Conservation (phyloP, 2,113 vertebrate species). For the Megaceryle maxima region DNA sequence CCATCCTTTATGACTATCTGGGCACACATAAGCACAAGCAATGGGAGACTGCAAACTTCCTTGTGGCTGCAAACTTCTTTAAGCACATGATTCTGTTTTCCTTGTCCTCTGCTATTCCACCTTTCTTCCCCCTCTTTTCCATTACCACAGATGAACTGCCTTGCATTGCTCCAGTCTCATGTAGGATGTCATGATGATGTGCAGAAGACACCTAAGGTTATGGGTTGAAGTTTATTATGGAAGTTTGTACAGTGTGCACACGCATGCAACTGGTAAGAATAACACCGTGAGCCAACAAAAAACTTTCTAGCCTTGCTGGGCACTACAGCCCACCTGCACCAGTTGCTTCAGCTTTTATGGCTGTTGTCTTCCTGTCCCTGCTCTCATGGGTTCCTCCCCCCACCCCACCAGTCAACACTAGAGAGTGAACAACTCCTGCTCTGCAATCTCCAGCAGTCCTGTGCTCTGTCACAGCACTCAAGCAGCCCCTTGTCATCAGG, state of each 20-base stretch:
- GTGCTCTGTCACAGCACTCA: neutral
- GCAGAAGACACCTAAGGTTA: accelerated
- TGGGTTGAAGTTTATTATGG: neutral
- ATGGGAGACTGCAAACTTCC: neutral
- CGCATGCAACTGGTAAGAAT: accelerated
- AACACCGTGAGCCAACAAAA: neutral
- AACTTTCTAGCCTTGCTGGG: neutral
- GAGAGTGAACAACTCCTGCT: neutral
- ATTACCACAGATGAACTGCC: neutral
- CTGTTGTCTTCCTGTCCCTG: neutral
- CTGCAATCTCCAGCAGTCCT: neutral
- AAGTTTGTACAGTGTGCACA: accelerated
- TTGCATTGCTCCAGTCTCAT: neutral
- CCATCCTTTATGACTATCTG: neutral
- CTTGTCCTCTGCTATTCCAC: neutral
- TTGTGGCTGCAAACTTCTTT: neutral
- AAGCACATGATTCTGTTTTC: neutral
- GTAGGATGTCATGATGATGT: accelerated
- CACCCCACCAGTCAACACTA: neutral
- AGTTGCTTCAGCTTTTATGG: neutral
- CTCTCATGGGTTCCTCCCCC: neutral
- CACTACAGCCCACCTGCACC: neutral
- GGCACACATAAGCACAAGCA: no score
- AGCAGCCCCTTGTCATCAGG: slow-evolving; percentile 39
- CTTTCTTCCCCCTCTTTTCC: neutral